Base-by-base conservation (phyloP, 2,113 vertebrate species). In the Leptodactylus fuscus region DNA sequence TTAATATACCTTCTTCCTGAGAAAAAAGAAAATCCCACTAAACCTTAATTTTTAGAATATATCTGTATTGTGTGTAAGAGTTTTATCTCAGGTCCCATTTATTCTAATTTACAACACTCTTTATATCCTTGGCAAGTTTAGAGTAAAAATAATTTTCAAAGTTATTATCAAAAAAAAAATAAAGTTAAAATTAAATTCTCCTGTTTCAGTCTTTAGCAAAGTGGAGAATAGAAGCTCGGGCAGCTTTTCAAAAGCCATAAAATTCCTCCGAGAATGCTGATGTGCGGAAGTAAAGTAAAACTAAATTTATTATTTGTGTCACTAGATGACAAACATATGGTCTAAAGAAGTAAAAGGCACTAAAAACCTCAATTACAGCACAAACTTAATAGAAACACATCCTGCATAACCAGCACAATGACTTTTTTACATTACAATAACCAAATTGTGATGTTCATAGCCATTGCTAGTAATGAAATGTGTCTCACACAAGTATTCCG, bases 311-410 rank as follows among this genome's bases (percentile, higher is more conserved):
- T 86, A 60, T 86, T 86, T 86, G 84, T 81, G 75, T 80, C 76
- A 85, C 60, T 80, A 46, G 65, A 86, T 86, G 77, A 67, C 76
- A 81, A 81, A 81, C 84, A 86, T 86, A 86, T 86, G 84, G 84
- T 81, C 11, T 55, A 60, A 80, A 51, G 83, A 79, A 73, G 67
- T 86, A 81, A 86, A 80, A 51, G 67, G 84, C 77, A 73, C 49
- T 86, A 86, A 86, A 86, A 79, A 71, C 53, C 51, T 86, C 76
- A 86, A 81, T 86, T 86, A 86, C 65, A 60, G 84, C 48, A 34
- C 36, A 81, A 73, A 53, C 77, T 80, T 86, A 71, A 80, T 81
- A 81, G 76, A 73, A 86, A 81, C 76, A 81, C 77, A 81, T 70
- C 53, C 84, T 86, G 84, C 65, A 86, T 71, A 81, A 81, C 49